Base-by-base conservation (phyloP, 2,888 invertebrate species). In the Dynastes hyllus region DNA sequence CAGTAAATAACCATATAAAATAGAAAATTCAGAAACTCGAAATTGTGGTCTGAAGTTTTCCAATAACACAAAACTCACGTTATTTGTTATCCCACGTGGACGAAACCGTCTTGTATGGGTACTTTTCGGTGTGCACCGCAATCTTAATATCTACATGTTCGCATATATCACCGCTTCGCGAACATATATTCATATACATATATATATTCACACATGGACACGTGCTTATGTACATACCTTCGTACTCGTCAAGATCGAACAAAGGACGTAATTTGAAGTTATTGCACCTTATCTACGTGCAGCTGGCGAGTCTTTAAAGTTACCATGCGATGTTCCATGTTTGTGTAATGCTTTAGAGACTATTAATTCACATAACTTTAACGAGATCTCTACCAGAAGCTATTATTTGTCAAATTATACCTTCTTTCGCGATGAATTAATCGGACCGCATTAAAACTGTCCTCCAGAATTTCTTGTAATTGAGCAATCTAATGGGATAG, bases 11-110 rank as follows among this genome's bases (percentile, higher is more conserved):
- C 83, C 82, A 83, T 84, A 83, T 84, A 84, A 84, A 84, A 84
- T 83, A 83, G 85, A 81, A 83, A 82, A 82, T 83, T 82, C 81
- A 81, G 77, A 78, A 83, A 83, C 81, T 83, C 83, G 81, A 83
- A 84, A 85, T 85, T 85, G 85, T 84, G 84, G 85, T 79, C 83
- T 82, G 84, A 85, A 86, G 85, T 86, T 86, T 86, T 85, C 85
- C 86, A 85, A 85, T 86, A 86, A 85, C 85, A 85, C 84, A 84
- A 79, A 83, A 84, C 84, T 85, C 83, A 84, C 83, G 84, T 85
- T 85, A 85, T 86, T 86, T 85, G 85, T 85, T 85, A 84, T 84
- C 83, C 84, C 84, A 80, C 81, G 82, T 82, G 84, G 84, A 84
- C 83, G 27, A 63, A 32, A 2, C 27, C 63, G 11, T 32, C 63